Conservation (phyloP, 2,797 vertebrate species). For the Sylvia borin region DNA sequence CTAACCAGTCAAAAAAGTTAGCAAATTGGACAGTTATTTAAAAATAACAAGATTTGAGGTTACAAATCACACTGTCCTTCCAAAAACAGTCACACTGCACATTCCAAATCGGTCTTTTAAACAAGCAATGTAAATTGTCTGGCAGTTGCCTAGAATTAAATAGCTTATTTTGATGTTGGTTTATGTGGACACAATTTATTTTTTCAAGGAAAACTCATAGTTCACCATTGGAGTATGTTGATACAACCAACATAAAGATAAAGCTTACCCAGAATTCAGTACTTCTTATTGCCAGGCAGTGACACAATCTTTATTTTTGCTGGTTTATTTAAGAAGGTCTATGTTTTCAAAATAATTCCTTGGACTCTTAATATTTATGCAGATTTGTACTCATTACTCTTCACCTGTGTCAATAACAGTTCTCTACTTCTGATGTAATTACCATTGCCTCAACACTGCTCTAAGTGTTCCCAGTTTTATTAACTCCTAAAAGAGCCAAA, state of each 20-base stretch:
- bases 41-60: neutral
- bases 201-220: neutral
- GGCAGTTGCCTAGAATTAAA: neutral
- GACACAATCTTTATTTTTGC: neutral
- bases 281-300: neutral
- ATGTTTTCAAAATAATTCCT: conserved; percentile 30
- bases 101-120: neutral
- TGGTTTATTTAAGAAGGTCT: neutral
- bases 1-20: neutral
- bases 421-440: neutral
- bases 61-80: neutral
- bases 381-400: neutral
- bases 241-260: conserved; percentile 18
- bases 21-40: neutral
- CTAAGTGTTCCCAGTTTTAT: neutral
- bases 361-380: neutral
- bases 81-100: neutral
- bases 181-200: neutral
- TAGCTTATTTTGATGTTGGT: neutral
- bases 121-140: neutral
- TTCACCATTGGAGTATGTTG: neutral
- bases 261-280: neutral
- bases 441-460: neutral
- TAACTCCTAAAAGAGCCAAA: neutral
- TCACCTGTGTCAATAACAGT: neutral